Percentiles rank a stretch among this genome's conserved stretches.
These are phyloP conservation scores for Vespertilio murinus DNA, from an alignment of 2,797 vertebrate species.

Conservation along the genomic window DNA sequence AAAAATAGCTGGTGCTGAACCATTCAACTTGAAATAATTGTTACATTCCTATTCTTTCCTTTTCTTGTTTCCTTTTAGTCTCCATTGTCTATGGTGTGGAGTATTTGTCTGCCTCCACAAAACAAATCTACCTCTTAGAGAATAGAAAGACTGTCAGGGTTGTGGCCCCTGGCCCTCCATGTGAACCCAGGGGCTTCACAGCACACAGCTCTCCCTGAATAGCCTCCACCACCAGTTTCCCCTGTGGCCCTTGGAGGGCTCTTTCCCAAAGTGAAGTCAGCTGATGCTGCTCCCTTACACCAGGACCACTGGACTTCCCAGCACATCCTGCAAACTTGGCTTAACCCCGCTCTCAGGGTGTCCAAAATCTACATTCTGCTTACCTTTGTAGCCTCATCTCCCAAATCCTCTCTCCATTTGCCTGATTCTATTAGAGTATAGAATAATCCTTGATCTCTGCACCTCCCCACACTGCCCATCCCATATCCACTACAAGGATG, in stretches of 20 bases:
- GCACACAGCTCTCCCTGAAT: background rate
- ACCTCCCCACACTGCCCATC: background rate
- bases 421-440: background rate
- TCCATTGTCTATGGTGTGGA: constrained; percentile 58
- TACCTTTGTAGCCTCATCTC: background rate
- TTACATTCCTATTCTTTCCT: constrained; percentile 50
- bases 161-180: background rate
- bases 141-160: constrained; percentile 33
- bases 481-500: background rate
- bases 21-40: constrained; percentile 56
- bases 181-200: background rate
- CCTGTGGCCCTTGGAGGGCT: background rate
- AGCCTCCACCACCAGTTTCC: background rate
- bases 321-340: too few relatives aligned
- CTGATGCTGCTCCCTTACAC: background rate
- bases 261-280: background rate
- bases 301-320: background rate
- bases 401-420: background rate
- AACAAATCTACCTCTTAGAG: constrained; percentile 28
- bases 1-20: too few relatives aligned
- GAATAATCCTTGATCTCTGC: background rate
- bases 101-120: constrained; percentile 63
- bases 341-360: background rate
- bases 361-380: background rate
- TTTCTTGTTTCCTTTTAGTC: constrained; percentile 52